Evolutionary conservation across 2,888 invertebrate genomes (phyloP).

Genomic region (Oscheius sp.): DNA sequence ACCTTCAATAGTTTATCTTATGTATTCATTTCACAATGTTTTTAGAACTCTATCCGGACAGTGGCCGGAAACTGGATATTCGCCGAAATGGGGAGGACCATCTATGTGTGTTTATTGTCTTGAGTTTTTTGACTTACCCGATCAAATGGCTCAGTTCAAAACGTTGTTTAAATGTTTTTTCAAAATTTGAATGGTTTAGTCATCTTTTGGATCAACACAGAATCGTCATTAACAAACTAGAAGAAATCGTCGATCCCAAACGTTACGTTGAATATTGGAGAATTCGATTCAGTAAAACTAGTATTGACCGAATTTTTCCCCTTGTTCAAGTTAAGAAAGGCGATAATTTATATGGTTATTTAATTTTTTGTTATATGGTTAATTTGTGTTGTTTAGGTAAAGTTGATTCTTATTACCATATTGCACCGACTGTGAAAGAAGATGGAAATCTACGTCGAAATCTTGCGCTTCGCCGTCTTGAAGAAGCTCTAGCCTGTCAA

Average conservation of each 20-base stretch:
- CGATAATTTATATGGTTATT: slow-evolving; percentile 35
- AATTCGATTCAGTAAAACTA: slow-evolving; percentile 65
- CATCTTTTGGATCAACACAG: slow-evolving; percentile 68
- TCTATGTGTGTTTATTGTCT: slow-evolving; percentile 70
- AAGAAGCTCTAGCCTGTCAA: slow-evolving; percentile 78
- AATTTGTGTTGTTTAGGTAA: slow-evolving; percentile 37
- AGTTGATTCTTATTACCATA: slow-evolving; percentile 65
- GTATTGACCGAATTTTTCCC: slow-evolving; percentile 66
- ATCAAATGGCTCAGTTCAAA: slow-evolving; percentile 58
- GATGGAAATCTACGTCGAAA: slow-evolving; percentile 64
- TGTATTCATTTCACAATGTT: too few relatives aligned
- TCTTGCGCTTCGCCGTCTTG: slow-evolving; percentile 68
- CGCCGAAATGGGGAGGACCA: slow-evolving; percentile 70
- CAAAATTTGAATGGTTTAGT: background rate
- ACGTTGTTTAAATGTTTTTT: slow-evolving; percentile 20
- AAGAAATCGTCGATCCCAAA: slow-evolving; percentile 69
- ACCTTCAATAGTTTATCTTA: too few relatives aligned
- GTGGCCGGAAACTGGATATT: slow-evolving; percentile 55
- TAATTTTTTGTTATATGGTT: background rate
- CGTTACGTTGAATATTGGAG: slow-evolving; percentile 70
- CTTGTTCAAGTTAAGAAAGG: slow-evolving; percentile 57
- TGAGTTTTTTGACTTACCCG: slow-evolving; percentile 70
- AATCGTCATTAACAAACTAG: slow-evolving; percentile 67
- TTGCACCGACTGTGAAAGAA: slow-evolving; percentile 59
- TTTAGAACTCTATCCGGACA: slow-evolving; percentile 68